Base-by-base conservation (phyloP, 2,888 invertebrate species). In the Xiphydria camelus region DNA sequence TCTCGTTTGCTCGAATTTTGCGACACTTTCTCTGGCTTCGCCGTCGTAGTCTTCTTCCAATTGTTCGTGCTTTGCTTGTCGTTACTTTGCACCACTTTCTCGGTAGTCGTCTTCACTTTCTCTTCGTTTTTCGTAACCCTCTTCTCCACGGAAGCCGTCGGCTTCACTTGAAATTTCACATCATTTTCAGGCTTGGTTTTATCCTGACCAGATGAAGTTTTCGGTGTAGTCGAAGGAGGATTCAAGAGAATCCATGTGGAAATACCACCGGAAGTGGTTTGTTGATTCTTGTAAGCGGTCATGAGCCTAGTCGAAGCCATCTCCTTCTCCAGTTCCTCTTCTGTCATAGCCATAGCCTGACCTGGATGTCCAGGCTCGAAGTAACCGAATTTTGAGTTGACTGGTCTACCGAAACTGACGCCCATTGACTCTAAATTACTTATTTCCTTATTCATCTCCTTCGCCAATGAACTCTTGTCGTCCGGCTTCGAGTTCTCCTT, bases 211-310 rank as follows among this genome's bases (percentile, higher is more conserved):
- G 45, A 49, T 4, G 14, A 18, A 0, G 57, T 41, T 26, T 55
- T 64, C 10, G 45, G 47, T 0, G 76, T 76, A n/a, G 73, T 70
- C 2, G 71, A 68, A 12, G 78, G 79, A 5, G 81, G 80, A 60
- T 86, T 88, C 12, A 89, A 69, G 12, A 88, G 77, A 48, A 89
- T 84, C 89, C 89, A 89, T 1, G 89, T 89, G 1, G 88, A 89
- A 49, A 89, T 79, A 1, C 87, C 87, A 64, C 83, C 83, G 41
- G 81, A 81, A 17, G 81, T 81, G 35, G 79, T 88, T 44, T 79
- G 83, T 43, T 78, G 76, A 63, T 59, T 69, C 62, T 68, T 66
- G 22, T 59, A 56, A 1, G 61, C 65, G 0, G 61, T 57, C n/a
- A 61, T 61, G 3, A 63, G 7, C 23, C 60, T 54, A 3, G 61